These are phyloP conservation scores for Otolemur crassicaudatus DNA, from an alignment of 2,797 vertebrate species.

Conservation along the genomic window DNA sequence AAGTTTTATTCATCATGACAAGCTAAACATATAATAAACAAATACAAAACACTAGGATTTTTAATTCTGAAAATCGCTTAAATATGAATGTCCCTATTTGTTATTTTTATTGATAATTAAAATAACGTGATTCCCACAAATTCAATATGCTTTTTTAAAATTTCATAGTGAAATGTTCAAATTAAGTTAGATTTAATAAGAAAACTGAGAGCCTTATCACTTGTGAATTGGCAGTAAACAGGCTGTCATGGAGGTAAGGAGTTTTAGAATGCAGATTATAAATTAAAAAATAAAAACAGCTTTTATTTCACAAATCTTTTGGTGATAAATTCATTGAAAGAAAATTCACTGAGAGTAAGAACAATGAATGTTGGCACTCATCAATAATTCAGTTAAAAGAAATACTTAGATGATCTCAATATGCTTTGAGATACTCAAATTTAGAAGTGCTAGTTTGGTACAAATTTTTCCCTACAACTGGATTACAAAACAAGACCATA, in stretches of 20 bases:
- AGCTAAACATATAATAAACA: conserved; percentile 20
- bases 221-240: conserved; percentile 58
- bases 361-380: conserved; percentile 3
- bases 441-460: background rate
- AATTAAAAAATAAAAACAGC: background rate
- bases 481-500: conserved; percentile 37
- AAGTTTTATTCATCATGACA: conserved; percentile 46
- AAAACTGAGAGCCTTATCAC: conserved; percentile 19
- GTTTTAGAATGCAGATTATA: background rate
- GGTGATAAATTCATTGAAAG: conserved; percentile 20
- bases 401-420: background rate
- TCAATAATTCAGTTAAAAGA: background rate
- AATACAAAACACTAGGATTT: conserved; percentile 11
- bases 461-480: background rate
- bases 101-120: conserved; percentile 59
- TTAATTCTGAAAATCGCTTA: background rate
- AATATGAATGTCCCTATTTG: background rate
- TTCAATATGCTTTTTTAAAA: conserved; percentile 29
- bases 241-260: background rate
- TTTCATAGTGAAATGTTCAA: conserved; percentile 40
- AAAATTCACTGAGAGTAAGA: conserved; percentile 33
- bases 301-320: conserved; percentile 31
- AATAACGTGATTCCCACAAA: conserved; percentile 34
- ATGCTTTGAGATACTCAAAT: conserved; percentile 28
- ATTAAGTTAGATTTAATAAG: conserved; percentile 40